Conservation (phyloP, 2,113 vertebrate species). For the Abramis brama region DNA sequence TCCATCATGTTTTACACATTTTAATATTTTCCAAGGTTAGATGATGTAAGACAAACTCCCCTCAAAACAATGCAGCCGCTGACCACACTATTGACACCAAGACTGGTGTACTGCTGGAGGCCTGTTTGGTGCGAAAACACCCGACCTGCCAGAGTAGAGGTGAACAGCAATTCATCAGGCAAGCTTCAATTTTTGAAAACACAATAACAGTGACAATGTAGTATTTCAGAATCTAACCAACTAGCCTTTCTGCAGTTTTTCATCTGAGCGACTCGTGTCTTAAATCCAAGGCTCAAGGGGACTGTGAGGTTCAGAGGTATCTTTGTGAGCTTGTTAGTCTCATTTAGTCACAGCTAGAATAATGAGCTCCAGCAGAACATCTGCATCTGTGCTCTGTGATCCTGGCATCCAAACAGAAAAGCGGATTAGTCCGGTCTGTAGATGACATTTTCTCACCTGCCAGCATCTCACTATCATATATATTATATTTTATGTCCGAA, state of each 20-base stretch:
- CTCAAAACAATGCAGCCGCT: not conserved
- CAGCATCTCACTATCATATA: constrained; percentile 63
- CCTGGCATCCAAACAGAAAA: constrained; percentile 51
- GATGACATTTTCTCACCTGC: constrained; percentile 56
- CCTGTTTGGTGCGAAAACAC: constrained; percentile 35
- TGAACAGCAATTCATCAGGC: constrained; percentile 23
- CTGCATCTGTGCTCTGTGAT: constrained; percentile 53
- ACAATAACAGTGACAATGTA: not conserved
- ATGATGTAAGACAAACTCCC: constrained; percentile 9
- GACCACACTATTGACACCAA: constrained; percentile 37
- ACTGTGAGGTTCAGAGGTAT: constrained; percentile 58
- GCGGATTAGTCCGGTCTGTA: constrained; percentile 59
- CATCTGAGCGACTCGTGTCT: not conserved
- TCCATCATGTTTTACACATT: not conserved
- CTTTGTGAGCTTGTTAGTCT: constrained; percentile 54
- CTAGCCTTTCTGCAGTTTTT: constrained; percentile 15
- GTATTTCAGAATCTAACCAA: not conserved
- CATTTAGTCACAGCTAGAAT: constrained; percentile 54
- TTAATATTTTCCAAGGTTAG: not conserved
- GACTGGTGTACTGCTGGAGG: constrained; percentile 43
- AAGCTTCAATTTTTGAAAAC: constrained; percentile 6
- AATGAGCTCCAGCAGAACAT: constrained; percentile 57
- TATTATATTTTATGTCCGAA: constrained; percentile 66
- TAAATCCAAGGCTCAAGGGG: constrained; percentile 3
- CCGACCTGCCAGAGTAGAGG: constrained; percentile 22